These are phyloP conservation scores for Rhinella marina DNA, from an alignment of 2,797 vertebrate species.

Conservation along the genomic window DNA sequence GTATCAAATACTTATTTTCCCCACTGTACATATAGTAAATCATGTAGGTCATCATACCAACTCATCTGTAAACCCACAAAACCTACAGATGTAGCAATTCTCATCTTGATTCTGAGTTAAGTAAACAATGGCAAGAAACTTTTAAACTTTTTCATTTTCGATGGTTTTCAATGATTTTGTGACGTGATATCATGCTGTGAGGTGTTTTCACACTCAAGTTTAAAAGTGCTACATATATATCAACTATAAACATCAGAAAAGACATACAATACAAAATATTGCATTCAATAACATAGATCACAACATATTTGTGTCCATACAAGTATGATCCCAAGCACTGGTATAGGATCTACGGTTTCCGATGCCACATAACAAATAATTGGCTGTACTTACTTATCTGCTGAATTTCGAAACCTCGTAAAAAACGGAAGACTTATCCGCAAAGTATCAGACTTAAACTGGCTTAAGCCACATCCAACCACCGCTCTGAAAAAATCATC, in stretches of 20 bases:
- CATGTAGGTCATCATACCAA: too few species aligned
- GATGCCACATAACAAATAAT: not conserved
- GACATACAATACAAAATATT: not conserved
- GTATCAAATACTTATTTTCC: too few species aligned
- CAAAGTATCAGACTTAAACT: conserved; percentile 64
- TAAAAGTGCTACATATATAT: too few species aligned
- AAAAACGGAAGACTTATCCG: conserved; percentile 61
- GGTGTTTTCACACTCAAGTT: too few species aligned
- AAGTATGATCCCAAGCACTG: not conserved
- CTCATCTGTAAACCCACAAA: too few species aligned
- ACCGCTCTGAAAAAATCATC: conserved; percentile 64
- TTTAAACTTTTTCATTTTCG: too few species aligned
- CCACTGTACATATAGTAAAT: too few species aligned
- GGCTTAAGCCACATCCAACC: conserved; percentile 66
- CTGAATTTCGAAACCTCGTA: conserved; percentile 67
- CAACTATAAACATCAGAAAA: not conserved
- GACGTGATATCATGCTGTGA: too few species aligned
- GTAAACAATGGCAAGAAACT: too few species aligned
- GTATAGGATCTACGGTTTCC: not conserved
- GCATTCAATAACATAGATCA: not conserved
- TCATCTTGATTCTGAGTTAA: too few species aligned
- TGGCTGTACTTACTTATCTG: conserved; percentile 61
- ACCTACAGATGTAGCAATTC: too few species aligned
- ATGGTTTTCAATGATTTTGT: too few species aligned
- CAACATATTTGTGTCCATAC: not conserved